Percentiles rank a stretch among this genome's conserved stretches.
Evolutionary conservation across 2,113 vertebrate species (phyloP).

Genomic region (Ailurus styani): DNA sequence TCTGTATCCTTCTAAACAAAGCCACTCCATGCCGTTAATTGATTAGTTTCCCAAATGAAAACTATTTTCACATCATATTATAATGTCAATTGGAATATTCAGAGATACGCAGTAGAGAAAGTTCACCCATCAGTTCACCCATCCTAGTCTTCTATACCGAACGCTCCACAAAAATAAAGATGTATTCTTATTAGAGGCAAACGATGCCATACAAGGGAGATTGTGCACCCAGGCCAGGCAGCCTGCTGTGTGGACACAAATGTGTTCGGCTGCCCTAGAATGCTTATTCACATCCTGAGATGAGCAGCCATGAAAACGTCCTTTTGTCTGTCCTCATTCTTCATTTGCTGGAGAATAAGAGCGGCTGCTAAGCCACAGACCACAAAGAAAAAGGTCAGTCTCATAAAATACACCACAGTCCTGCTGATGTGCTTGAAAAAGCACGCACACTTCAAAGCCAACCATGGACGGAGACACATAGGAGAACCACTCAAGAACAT

Average conservation of each 20-base stretch:
- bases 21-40: background rate
- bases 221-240: background rate
- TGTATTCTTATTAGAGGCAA: background rate
- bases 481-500: background rate
- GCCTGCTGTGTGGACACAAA: background rate
- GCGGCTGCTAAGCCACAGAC: constrained; percentile 63
- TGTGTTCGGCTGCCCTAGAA: background rate
- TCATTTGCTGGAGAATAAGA: constrained; percentile 19
- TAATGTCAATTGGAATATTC: background rate
- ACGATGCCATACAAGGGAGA: background rate
- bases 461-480: background rate
- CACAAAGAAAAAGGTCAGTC: constrained; percentile 71
- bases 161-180: background rate
- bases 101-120: background rate
- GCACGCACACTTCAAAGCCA: constrained; percentile 36
- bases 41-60: background rate
- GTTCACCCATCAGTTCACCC: background rate
- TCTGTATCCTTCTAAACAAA: background rate
- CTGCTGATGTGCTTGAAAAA: constrained; percentile 20
- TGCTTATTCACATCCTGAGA: background rate
- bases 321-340: constrained; percentile 51
- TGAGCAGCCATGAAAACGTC: background rate
- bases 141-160: background rate
- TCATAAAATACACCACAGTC: constrained; percentile 46
- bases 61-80: background rate